Conservation (phyloP, 2,113 vertebrate genomes). For the Isurus oxyrinchus region DNA sequence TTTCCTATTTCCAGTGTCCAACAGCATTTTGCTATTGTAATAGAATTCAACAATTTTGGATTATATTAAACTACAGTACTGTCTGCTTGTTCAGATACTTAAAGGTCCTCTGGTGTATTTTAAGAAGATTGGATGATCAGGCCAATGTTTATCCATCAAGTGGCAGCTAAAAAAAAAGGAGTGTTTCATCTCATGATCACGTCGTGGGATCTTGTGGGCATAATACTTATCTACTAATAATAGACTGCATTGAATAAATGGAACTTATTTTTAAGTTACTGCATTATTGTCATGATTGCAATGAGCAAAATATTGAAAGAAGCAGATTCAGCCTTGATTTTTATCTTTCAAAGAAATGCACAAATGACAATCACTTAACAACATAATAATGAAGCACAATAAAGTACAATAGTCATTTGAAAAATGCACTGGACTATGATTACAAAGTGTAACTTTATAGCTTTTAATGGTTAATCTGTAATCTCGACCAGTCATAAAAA, state of each 20-base stretch:
- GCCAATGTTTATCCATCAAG: neutral
- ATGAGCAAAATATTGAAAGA: neutral
- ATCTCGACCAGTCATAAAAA: slow-evolving; percentile 16
- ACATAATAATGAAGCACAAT: neutral
- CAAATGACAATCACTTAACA: neutral
- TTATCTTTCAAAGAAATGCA: neutral
- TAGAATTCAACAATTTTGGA: neutral
- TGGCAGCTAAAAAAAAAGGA: too few relatives aligned
- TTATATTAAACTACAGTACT: neutral
- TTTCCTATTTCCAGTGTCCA: neutral
- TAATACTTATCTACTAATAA: neutral
- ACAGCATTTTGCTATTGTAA: neutral
- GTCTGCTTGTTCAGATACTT: neutral
- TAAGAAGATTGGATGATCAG: neutral
- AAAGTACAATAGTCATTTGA: neutral
- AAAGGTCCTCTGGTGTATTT: neutral
- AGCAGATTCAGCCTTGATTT: neutral
- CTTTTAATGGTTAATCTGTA: slow-evolving; percentile 2
- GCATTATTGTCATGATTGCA: neutral
- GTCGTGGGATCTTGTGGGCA: neutral
- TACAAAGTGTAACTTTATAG: slow-evolving; percentile 25
- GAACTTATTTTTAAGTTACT: neutral
- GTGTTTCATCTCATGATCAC: neutral
- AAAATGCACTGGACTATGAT: slow-evolving; percentile 4
- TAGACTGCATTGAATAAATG: too few relatives aligned